Conservation (phyloP, 2,113 vertebrate species). For the Corythaixoides concolor region DNA sequence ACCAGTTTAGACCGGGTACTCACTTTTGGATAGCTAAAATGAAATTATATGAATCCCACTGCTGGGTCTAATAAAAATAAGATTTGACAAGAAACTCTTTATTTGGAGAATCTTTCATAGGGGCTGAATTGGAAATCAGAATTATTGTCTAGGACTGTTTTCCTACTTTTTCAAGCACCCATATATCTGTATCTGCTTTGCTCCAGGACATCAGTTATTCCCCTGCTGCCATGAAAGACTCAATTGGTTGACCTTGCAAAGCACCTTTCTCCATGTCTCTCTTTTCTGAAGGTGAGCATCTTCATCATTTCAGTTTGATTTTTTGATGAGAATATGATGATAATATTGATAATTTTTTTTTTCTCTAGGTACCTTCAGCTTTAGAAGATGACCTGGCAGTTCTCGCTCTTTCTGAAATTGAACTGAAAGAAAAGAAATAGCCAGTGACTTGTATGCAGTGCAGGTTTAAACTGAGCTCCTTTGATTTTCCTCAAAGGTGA, state of each 20-base stretch:
- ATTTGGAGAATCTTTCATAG: neutral
- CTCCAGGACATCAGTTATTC: neutral
- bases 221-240: neutral
- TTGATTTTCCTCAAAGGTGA: neutral
- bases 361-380: neutral
- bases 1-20: neutral
- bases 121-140: neutral
- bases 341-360: neutral
- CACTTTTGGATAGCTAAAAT: neutral
- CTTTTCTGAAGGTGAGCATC: neutral
- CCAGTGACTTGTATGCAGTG: neutral
- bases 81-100: neutral
- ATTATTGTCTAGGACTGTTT: neutral
- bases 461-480: neutral
- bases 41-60: neutral
- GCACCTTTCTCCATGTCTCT: neutral
- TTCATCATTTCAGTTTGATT: neutral
- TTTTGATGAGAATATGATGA: neutral
- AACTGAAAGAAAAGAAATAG: neutral
- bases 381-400: neutral
- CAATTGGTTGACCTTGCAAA: neutral
- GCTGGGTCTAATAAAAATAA: neutral
- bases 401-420: neutral
- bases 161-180: neutral
- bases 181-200: neutral